Percentiles rank a stretch among this genome's conserved stretches.
Conservation (phyloP, 2,113 vertebrate genomes). For the Patagioenas fasciata region DNA sequence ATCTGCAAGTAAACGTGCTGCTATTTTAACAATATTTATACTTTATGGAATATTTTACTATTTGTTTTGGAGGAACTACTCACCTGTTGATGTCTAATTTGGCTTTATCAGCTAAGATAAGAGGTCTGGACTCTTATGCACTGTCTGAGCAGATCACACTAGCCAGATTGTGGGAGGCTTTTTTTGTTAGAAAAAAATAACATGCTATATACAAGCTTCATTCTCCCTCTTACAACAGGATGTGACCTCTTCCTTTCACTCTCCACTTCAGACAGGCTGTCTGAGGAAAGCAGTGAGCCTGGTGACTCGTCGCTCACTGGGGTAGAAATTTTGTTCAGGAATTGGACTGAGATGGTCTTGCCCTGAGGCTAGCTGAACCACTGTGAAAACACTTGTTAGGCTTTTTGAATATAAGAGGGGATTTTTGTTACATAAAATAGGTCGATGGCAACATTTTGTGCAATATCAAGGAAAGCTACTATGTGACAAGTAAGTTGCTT, state of each 20-base stretch:
- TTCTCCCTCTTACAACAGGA: slow-evolving; percentile 24
- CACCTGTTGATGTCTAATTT: not conserved
- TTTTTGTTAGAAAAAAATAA: not conserved
- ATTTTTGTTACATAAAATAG: not conserved
- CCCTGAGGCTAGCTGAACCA: not conserved
- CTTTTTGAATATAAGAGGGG: not conserved
- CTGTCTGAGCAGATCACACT: not conserved
- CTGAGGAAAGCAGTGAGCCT: not conserved
- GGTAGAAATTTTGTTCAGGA: not conserved
- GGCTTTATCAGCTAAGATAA: not conserved
- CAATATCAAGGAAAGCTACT: not conserved
- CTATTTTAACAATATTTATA: not conserved
- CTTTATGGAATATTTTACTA: not conserved
- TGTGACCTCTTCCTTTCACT: slow-evolving; percentile 25
- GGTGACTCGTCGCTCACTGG: slow-evolving; percentile 1
- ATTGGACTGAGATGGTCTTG: not conserved
- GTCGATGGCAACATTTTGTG: not conserved
- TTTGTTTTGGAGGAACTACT: not conserved
- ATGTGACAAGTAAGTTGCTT: not conserved
- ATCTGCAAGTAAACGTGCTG: not conserved
- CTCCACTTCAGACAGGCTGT: slow-evolving; percentile 7
- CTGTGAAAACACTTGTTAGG: fast-evolving
- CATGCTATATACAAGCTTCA: not conserved
- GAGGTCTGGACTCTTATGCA: not conserved
- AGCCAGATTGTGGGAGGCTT: not conserved